Conservation (phyloP, 2,113 vertebrate genomes). For the Corydoras maculifer region DNA sequence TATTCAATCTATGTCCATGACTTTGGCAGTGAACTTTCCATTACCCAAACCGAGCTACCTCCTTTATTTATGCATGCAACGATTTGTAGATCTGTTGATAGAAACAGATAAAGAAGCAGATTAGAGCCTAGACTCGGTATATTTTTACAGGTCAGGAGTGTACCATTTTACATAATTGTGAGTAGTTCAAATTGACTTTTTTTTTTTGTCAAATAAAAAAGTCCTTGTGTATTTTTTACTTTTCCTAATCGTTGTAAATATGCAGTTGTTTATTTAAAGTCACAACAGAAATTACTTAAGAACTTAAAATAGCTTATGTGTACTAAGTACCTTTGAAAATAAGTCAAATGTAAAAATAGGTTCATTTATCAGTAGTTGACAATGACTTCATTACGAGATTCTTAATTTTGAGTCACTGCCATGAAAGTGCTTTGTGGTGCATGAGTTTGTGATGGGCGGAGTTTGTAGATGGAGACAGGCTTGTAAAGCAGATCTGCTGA, state of each 20-base stretch:
- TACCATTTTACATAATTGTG: background rate
- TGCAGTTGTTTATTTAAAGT: background rate
- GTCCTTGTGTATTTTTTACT: too few relatives aligned
- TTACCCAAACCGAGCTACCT: conserved; percentile 5
- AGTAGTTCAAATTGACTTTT: background rate
- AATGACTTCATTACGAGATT: too few relatives aligned
- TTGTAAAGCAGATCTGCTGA: too few relatives aligned
- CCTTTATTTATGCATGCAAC: conserved; percentile 25
- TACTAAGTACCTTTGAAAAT: too few relatives aligned
- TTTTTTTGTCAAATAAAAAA: background rate
- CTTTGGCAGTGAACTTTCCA: conserved; percentile 31
- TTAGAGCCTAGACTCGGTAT: conserved; percentile 9
- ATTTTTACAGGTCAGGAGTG: background rate
- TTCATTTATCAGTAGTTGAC: too few relatives aligned
- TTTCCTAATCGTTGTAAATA: background rate
- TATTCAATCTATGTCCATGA: conserved; percentile 14
- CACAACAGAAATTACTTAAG: background rate
- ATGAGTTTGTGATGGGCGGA: too few relatives aligned
- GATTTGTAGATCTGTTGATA: conserved; percentile 16
- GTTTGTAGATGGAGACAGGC: too few relatives aligned
- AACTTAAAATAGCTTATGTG: too few relatives aligned
- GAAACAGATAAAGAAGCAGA: conserved; percentile 18
- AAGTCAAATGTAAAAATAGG: too few relatives aligned
- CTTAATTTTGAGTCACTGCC: too few relatives aligned
- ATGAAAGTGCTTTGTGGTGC: too few relatives aligned